Evolutionary conservation across 2,888 invertebrate species (phyloP).

Genomic region (Nephrotoma guestfalica): DNA sequence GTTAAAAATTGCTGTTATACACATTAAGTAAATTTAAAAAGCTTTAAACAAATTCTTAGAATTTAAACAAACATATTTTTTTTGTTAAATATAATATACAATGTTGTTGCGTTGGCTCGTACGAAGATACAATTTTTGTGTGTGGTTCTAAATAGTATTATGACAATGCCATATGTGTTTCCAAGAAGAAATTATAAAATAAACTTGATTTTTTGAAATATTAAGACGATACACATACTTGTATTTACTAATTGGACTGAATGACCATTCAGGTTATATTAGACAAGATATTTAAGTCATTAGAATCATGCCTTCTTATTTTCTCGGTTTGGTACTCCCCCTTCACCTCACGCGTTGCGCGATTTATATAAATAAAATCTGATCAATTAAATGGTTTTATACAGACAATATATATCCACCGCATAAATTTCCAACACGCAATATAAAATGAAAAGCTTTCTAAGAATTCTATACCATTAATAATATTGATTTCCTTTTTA

Average conservation of each 20-base stretch:
- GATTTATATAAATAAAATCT: not conserved
- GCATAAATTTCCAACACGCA: not conserved
- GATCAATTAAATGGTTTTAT: not conserved
- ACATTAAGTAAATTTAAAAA: too few relatives aligned
- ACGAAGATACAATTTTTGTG: not conserved
- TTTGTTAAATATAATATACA: too few relatives aligned
- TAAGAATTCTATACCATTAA: not conserved
- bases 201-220: not conserved
- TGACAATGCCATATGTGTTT: not conserved
- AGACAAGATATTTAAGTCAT: not conserved
- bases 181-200: not conserved
- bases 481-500: not conserved
- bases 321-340: too few relatives aligned
- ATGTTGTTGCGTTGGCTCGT: not conserved
- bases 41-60: too few relatives aligned
- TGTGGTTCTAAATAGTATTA: not conserved
- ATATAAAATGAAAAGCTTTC: not conserved
- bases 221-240: not conserved
- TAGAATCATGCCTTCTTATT: not conserved
- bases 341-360: too few relatives aligned
- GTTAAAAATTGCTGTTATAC: too few relatives aligned
- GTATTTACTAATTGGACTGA: not conserved
- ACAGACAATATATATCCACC: not conserved
- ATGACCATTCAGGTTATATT: not conserved
- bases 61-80: too few relatives aligned